phyloP scores from a whole-genome alignment of 2,797 vertebrate species.

The Siniperca obscura region DNA sequence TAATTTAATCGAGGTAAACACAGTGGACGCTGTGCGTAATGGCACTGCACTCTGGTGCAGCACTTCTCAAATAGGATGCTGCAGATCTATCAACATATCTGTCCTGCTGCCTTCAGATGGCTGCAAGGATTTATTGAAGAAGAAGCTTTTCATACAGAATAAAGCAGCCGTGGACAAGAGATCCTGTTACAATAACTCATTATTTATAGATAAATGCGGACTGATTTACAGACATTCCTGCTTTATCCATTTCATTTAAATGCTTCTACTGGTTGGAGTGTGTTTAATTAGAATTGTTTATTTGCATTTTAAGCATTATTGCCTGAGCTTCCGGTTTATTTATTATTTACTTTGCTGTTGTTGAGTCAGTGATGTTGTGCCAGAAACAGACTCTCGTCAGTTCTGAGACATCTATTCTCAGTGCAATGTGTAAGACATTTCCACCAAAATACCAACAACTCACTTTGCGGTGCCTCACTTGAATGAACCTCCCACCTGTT shows the following conservation, averaged over 20 bases:
- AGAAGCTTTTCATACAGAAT: constrained; percentile 1
- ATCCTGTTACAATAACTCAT: background rate
- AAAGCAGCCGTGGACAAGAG: background rate
- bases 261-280: background rate
- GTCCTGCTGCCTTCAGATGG: constrained; percentile 16
- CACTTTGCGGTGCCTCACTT: background rate
- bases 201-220: background rate
- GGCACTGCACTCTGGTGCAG: background rate
- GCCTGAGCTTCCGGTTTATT: background rate
- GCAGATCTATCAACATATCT: background rate
- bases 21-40: too few relatives aligned
- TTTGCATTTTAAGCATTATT: background rate
- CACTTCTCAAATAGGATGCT: background rate
- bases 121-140: constrained; percentile 17
- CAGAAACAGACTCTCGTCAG: background rate
- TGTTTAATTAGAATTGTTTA: background rate
- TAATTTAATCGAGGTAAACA: too few relatives aligned
- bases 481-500: background rate
- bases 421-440: background rate
- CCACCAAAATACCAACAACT: background rate
- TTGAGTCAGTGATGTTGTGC: background rate
- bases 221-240: background rate
- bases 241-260: background rate
- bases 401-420: background rate
- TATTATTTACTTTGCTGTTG: background rate